Evolutionary conservation across 2,888 invertebrate species (phyloP).

Genomic region (Anthophora plumipes): DNA sequence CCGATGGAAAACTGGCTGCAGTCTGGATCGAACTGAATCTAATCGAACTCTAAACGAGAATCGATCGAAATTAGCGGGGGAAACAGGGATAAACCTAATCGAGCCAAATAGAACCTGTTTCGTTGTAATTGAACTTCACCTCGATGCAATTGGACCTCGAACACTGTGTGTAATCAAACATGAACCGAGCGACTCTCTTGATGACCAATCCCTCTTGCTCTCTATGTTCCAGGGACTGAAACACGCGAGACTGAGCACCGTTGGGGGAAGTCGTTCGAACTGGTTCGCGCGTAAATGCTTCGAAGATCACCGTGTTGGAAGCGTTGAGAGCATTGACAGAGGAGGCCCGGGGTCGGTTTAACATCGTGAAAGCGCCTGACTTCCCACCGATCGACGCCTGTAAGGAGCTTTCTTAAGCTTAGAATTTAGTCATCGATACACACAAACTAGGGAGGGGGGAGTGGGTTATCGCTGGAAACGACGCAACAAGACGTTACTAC

Average conservation of each 20-base stretch:
- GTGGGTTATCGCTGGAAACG: too few species aligned
- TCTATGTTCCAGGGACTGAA: slow-evolving; percentile 59
- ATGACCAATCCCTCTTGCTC: slow-evolving; percentile 17
- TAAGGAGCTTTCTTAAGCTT: slow-evolving; percentile 32
- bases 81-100: not conserved
- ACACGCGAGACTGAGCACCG: slow-evolving; percentile 10
- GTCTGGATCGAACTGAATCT: slow-evolving; percentile 7
- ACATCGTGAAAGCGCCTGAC: slow-evolving; percentile 53
- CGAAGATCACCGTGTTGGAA: slow-evolving; percentile 17
- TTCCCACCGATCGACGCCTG: slow-evolving; percentile 35
- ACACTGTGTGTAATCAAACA: not conserved
- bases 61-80: not conserved
- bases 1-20: not conserved
- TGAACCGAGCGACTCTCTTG: not conserved
- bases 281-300: slow-evolving; percentile 43
- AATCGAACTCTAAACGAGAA: not conserved
- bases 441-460: too few species aligned
- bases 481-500: too few species aligned
- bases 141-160: not conserved
- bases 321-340: slow-evolving; percentile 13
- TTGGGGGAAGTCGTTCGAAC: slow-evolving; percentile 13
- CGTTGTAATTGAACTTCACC: not conserved
- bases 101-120: not conserved
- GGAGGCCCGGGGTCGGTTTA: slow-evolving; percentile 44
- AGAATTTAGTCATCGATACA: not conserved